Evolutionary conservation across 2,113 vertebrate species (phyloP), one percentile per base, ranked within the genome.

Genomic region (Scophthalmus maximus): DNA sequence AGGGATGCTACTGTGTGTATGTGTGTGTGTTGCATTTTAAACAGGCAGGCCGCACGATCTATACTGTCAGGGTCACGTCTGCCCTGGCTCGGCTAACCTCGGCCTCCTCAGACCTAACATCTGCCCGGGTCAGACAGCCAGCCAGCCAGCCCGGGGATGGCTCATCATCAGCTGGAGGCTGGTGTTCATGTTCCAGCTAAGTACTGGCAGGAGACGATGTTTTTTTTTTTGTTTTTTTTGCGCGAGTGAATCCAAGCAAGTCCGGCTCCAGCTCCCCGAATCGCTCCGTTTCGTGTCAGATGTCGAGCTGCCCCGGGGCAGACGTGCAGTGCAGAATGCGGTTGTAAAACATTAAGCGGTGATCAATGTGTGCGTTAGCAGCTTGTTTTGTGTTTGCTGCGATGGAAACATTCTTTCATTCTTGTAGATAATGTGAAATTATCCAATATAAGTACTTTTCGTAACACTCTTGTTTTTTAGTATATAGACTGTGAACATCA

Each of bases 101-200:
- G 51, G 70, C 78, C 81, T 59, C 42, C 34, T 67, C 71, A 83
- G 69, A 62, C 60, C 61, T 17, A 79, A 76, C 87, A 88, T 83
- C 87, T 85, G 87, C 74, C 68, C 11, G 38, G 80, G 74, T 80
- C 72, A 57, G 76, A 40, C 38, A 9, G 46, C n/a, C 42, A 46
- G 18, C 7, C 42, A 53, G 72, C 49, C 81, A 52, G 65, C 36
- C 6, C 66, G 58, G 42, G 52, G 62, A 74, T 27, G 57, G 64
- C 68, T 81, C 74, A 77, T 76, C 65, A 60, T 73, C 79, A 64
- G 75, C 84, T 78, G 80, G 56, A 81, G 40, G 61, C 66, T 65
- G 49, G 58, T 67, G 73, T 66, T 78, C 73, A 66, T 77, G 74
- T 68, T 81, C 73, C 51, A 20, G 52, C 66, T 79, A 73, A 86